Evolutionary conservation across 2,888 invertebrate species (phyloP).

Genomic region (Schrankia costaestrigalis): DNA sequence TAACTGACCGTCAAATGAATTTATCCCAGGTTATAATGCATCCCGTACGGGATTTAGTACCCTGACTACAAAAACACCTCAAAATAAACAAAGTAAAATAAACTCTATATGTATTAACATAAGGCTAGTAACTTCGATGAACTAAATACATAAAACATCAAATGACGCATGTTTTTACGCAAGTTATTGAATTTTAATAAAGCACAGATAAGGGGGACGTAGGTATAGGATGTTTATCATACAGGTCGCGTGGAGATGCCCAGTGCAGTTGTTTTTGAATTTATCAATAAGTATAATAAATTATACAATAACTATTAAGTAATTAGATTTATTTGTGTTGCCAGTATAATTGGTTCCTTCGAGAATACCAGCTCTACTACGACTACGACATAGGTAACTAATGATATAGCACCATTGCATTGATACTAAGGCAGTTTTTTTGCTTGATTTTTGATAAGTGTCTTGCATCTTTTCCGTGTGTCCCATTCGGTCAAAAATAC

Average conservation of each 20-base stretch:
- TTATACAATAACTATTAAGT: too few species aligned
- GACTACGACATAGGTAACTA: too few species aligned
- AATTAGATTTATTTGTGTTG: too few species aligned
- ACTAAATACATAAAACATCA: conserved; percentile 67
- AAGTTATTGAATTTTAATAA: conserved; percentile 68
- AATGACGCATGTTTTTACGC: conserved; percentile 56
- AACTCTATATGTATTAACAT: conserved; percentile 39
- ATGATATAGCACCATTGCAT: too few species aligned
- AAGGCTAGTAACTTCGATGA: conserved; percentile 30
- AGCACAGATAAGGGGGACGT: conserved; percentile 32
- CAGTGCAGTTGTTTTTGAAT: conserved; percentile 25
- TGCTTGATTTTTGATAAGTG: too few species aligned
- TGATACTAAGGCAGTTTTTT: too few species aligned
- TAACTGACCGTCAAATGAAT: conserved; percentile 51
- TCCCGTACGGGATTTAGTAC: conserved; percentile 46
- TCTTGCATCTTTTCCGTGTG: too few species aligned
- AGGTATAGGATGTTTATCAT: conserved; percentile 35
- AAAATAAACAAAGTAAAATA: conserved; percentile 31
- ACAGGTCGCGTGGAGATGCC: conserved; percentile 20
- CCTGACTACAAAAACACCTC: conserved; percentile 33
- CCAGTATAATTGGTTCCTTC: too few species aligned
- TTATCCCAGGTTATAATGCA: conserved; percentile 59
- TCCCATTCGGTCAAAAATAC: too few species aligned
- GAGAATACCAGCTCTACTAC: too few species aligned
- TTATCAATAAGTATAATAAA: conserved; percentile 4